Evolutionary conservation across 2,113 vertebrate species (phyloP).

Genomic region (Beaufortia kweichowensis): DNA sequence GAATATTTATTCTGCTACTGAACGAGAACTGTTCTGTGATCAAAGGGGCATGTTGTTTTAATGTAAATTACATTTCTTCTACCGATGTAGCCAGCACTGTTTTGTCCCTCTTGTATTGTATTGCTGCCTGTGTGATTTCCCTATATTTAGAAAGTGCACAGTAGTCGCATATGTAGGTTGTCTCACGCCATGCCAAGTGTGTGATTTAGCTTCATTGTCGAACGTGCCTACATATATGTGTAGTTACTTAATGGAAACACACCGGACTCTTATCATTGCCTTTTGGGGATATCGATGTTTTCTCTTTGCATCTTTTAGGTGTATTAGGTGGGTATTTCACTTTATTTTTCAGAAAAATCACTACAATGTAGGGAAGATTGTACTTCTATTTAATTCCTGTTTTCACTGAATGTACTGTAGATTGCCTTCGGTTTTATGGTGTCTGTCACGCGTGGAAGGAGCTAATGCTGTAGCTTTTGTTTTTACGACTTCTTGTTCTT

Average conservation of each 20-base stretch:
- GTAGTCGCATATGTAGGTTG: constrained; percentile 80
- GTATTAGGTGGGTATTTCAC: constrained; percentile 50
- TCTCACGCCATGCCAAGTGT: constrained; percentile 76
- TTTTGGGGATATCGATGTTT: constrained; percentile 62
- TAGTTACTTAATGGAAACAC: constrained; percentile 77
- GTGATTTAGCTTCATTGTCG: constrained; percentile 80
- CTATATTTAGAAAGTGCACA: constrained; percentile 77
- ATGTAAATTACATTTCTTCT: constrained; percentile 88
- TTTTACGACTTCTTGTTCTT: constrained; percentile 52
- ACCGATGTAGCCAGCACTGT: constrained; percentile 83
- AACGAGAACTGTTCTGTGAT: constrained; percentile 87
- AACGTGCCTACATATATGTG: constrained; percentile 73
- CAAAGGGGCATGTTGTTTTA: constrained; percentile 86
- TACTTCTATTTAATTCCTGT: constrained; percentile 33
- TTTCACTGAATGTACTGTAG: constrained; percentile 63
- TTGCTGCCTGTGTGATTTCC: constrained; percentile 82
- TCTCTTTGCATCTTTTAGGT: constrained; percentile 58
- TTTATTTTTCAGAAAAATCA: constrained; percentile 54
- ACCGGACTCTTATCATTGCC: constrained; percentile 74
- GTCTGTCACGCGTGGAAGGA: background rate
- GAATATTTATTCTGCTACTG: constrained; percentile 93
- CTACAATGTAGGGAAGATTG: constrained; percentile 63
- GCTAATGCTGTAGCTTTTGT: background rate
- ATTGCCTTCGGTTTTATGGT: constrained; percentile 26
- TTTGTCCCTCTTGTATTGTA: constrained; percentile 77